These are phyloP conservation scores for Marronus borbonicus DNA, from an alignment of 2,888 invertebrate species.

Conservation along the genomic window DNA sequence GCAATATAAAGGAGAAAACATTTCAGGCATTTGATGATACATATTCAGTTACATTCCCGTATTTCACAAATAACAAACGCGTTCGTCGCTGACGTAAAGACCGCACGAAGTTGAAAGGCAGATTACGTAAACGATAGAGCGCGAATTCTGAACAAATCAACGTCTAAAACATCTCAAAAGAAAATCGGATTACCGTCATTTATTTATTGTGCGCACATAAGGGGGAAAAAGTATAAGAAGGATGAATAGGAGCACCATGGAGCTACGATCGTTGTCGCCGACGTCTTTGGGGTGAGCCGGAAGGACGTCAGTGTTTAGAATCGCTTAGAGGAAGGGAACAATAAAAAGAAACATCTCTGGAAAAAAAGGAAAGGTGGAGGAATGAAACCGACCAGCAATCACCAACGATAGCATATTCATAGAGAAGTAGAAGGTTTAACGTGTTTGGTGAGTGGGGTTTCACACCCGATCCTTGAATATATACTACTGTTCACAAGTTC, in stretches of 20 bases:
- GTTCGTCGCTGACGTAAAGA: neutral
- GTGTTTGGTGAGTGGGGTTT: slow-evolving; percentile 48
- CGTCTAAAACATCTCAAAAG: slow-evolving; percentile 35
- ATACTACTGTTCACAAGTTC: neutral
- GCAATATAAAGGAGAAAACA: too few species aligned
- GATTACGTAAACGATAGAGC: slow-evolving; percentile 35
- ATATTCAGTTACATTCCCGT: neutral
- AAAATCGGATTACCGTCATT: slow-evolving; percentile 42
- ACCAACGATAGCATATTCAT: slow-evolving; percentile 32
- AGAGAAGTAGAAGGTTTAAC: slow-evolving; percentile 36
- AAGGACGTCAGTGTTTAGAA: slow-evolving; percentile 48
- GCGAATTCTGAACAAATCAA: slow-evolving; percentile 37
- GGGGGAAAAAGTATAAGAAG: slow-evolving; percentile 12
- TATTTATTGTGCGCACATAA: slow-evolving; percentile 10
- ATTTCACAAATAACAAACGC: neutral
- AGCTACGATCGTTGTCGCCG: slow-evolving; percentile 29
- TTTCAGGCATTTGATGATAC: too few species aligned
- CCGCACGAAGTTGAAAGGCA: neutral
- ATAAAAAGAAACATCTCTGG: slow-evolving; percentile 36
- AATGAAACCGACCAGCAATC: slow-evolving; percentile 36
- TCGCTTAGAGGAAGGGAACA: slow-evolving; percentile 32
- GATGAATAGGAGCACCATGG: slow-evolving; percentile 7
- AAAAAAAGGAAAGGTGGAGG: slow-evolving; percentile 37
- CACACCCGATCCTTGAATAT: slow-evolving; percentile 39
- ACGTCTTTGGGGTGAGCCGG: slow-evolving; percentile 45